A percentile compares a stretch with the other conserved stretches of the same genome.
phyloP scores from a whole-genome alignment of 2,113 vertebrate genomes.

The Erinaceus europaeus region DNA sequence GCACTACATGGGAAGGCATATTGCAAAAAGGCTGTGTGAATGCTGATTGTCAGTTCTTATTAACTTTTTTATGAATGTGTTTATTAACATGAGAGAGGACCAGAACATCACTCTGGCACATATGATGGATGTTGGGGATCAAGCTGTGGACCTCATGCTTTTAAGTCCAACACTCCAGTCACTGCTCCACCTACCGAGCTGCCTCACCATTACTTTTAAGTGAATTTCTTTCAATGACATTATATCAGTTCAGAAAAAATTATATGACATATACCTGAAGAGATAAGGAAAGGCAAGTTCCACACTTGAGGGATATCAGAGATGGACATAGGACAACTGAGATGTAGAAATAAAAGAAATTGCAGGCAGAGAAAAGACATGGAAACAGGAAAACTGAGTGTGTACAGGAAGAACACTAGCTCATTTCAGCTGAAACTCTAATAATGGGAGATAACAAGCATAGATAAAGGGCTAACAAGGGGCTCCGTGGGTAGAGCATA shows the following conservation, averaged over 20 bases:
- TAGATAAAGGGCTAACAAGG: not conserved
- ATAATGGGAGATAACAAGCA: not conserved
- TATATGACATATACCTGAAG: not conserved
- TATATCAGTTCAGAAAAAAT: constrained; percentile 23
- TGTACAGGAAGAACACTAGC: not conserved
- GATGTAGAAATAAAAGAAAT: not conserved
- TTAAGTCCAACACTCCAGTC: no score
- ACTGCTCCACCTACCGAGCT: no score
- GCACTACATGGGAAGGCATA: constrained; percentile 4
- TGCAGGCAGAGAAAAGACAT: not conserved
- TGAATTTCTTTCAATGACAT: constrained; percentile 29
- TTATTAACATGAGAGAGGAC: no score
- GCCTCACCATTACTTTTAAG: not conserved
- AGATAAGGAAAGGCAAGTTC: not conserved
- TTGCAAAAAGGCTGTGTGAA: not conserved
- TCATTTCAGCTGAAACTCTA: not conserved
- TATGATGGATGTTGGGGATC: no score
- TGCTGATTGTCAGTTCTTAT: not conserved
- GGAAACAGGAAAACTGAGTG: not conserved
- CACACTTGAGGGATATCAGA: not conserved
- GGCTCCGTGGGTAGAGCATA: no score
- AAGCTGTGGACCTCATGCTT: no score
- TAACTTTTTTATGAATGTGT: no score
- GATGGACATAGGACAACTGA: not conserved
- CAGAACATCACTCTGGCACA: no score